A percentile compares a stretch with the other conserved stretches of the same genome.
Conservation (phyloP, 2,797 vertebrate species). For the Enteromius paludinosus region DNA sequence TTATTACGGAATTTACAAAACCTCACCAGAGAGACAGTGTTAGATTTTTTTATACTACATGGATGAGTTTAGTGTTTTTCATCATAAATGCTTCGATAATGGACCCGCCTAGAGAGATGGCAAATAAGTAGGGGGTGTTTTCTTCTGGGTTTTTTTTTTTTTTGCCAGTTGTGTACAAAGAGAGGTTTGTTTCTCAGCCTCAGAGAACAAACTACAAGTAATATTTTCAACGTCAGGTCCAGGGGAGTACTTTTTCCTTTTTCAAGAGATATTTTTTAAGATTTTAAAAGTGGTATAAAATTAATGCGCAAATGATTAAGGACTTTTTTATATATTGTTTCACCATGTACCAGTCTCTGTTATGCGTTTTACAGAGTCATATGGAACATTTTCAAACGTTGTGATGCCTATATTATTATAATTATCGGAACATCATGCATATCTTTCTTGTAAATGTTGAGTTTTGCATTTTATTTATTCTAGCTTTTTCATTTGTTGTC, state of each 20-base stretch:
- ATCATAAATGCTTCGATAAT: conserved; percentile 79
- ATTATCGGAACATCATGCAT: conserved; percentile 75
- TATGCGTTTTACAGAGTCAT: conserved; percentile 77
- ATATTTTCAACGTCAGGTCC: conserved; percentile 74
- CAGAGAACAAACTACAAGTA: conserved; percentile 72
- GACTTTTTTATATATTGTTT: conserved; percentile 84
- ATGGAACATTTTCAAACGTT: conserved; percentile 68
- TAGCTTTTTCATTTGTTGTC: conserved; percentile 50
- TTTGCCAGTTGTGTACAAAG: conserved; percentile 81
- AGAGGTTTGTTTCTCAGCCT: conserved; percentile 64
- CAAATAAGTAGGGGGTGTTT: conserved; percentile 75
- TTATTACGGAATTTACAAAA: conserved; percentile 77
- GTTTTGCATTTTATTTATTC: conserved; percentile 79
- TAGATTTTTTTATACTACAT: conserved; percentile 73
- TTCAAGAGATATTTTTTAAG: conserved; percentile 80
- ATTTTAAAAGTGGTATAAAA: conserved; percentile 76
- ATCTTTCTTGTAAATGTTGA: conserved; percentile 73
- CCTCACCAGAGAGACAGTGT: conserved; percentile 79
- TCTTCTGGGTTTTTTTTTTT: conserved; percentile 58
- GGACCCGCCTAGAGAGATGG: conserved; percentile 85
- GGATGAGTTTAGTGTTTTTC: conserved; percentile 90
- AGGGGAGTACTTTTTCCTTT: conserved; percentile 78
- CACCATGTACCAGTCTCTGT: conserved; percentile 76
- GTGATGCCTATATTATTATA: conserved; percentile 60
- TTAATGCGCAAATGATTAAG: conserved; percentile 78